Evolutionary conservation across 2,797 vertebrate genomes (phyloP).

Genomic region (Scarus forsteni): DNA sequence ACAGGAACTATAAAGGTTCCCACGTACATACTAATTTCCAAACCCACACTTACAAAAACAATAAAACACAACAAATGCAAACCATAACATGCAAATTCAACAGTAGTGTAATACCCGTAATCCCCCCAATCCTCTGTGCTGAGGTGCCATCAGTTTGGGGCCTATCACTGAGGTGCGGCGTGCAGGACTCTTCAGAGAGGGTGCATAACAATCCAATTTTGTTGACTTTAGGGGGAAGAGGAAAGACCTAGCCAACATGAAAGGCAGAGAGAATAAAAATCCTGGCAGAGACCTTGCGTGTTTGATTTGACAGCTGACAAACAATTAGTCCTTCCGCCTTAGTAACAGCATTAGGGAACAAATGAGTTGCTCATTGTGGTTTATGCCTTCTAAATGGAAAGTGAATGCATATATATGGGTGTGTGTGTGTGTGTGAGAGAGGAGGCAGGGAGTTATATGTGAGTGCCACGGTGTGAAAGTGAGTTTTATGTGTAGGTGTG

Average conservation of each 20-base stretch:
- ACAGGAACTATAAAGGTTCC: constrained; percentile 2
- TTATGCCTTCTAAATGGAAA: constrained; percentile 73
- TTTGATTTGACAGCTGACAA: constrained; percentile 80
- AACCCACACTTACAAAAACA: constrained; percentile 27
- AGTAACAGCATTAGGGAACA: constrained; percentile 78
- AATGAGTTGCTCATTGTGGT: constrained; percentile 74
- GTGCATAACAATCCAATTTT: constrained; percentile 82
- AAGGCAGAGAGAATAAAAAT: constrained; percentile 73
- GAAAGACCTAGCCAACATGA: constrained; percentile 72
- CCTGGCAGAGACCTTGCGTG: constrained; percentile 73
- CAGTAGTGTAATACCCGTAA: constrained; percentile 62
- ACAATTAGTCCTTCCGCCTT: constrained; percentile 80
- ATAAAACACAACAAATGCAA: constrained; percentile 55
- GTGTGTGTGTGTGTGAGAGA: constrained; percentile 30
- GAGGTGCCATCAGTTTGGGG: constrained; percentile 71
- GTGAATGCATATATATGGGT: constrained; percentile 24
- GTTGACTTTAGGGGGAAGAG: constrained; percentile 69
- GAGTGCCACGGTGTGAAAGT: constrained; percentile 49
- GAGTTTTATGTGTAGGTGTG: constrained; percentile 62
- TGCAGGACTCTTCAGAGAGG: constrained; percentile 72
- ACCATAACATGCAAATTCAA: constrained; percentile 62
- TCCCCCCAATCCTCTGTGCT: constrained; percentile 52
- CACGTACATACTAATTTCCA: constrained; percentile 5
- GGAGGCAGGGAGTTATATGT: constrained; percentile 43
- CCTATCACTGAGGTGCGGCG: constrained; percentile 74